Base-by-base conservation (phyloP, 2,888 invertebrate species). In the Philopedon plagiatum region DNA sequence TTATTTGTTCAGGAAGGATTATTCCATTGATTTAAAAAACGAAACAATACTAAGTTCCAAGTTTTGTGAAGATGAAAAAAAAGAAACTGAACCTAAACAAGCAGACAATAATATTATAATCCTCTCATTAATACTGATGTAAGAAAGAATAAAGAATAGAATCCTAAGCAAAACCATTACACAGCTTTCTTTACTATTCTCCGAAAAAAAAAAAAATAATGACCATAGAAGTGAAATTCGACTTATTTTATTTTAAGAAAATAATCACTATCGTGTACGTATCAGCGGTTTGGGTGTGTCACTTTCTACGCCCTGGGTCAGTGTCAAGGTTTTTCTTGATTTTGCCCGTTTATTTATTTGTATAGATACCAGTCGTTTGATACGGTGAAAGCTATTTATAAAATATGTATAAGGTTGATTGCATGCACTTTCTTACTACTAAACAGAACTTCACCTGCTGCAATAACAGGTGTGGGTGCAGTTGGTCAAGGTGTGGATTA, bases 251-350 rank as follows among this genome's bases (percentile, higher is more conserved):
- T 49, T 19, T 19, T 5, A 61, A 61, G 21, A 37, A 34, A 57
- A 39, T 9, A 2, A 37, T 57, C 32, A 9, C 37, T 19, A 51
- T 58, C 21, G 18, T 34, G 15, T 5, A 13, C n/a, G 37, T 51
- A 18, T 41, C 29, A 15, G 29, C 29, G 15, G 21, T 46, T 4
- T 60, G 39, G 67, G 67, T 49, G 67, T 63, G 70, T 69, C 71
- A 75, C 75, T 75, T 75, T 75, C 75, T 71, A 51, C 64, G 60
- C 75, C 69, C 58, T 68, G 54, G 73, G 75, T 75, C 75, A 75
- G 60, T 74, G 75, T 69, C 75, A 75, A 75, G 75, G 75, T 73
- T 73, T 64, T 54, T 54, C 13, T 29, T n/a, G 11, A 60, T 37
- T 63, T 68, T 62, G 26, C 29, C 9, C 15, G 18, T 65, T 56